Percentiles rank a stretch among this genome's conserved stretches.
phyloP scores from a whole-genome alignment of 2,888 invertebrate genomes.

The Heliothis peltigera region DNA sequence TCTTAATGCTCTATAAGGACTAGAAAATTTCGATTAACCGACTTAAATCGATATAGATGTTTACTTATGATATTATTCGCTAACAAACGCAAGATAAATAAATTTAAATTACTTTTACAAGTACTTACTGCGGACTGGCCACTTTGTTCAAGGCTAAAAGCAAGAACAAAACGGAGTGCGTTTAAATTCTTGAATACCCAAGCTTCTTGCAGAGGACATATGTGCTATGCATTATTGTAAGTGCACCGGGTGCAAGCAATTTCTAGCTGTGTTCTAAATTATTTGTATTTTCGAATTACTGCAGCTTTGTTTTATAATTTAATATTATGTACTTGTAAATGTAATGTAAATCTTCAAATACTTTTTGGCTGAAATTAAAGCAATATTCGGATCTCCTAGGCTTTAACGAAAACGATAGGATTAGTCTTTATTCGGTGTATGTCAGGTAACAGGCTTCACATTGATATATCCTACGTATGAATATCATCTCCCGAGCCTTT shows the following conservation, averaged over 20 bases:
- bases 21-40: too few species aligned
- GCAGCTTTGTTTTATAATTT: neutral
- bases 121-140: neutral
- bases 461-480: too few species aligned
- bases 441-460: too few species aligned
- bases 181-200: constrained; percentile 2
- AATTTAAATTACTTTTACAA: neutral
- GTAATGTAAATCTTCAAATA: neutral
- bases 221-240: constrained; percentile 10
- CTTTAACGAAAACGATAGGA: too few species aligned
- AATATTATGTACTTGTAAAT: neutral
- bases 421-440: too few species aligned
- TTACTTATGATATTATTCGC: neutral
- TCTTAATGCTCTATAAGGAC: too few species aligned
- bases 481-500: too few species aligned
- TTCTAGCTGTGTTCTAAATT: constrained; percentile 1
- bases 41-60: neutral
- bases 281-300: constrained; percentile 1
- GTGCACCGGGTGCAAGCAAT: constrained; percentile 10
- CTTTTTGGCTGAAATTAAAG: too few species aligned
- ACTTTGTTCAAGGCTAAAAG: constrained; percentile 5
- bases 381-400: too few species aligned
- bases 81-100: neutral
- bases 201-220: constrained; percentile 1
- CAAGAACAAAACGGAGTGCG: constrained; percentile 2